Base-by-base conservation (phyloP, 1,140 invertebrate species). In the Bursaphelenchus mucronatus region DNA sequence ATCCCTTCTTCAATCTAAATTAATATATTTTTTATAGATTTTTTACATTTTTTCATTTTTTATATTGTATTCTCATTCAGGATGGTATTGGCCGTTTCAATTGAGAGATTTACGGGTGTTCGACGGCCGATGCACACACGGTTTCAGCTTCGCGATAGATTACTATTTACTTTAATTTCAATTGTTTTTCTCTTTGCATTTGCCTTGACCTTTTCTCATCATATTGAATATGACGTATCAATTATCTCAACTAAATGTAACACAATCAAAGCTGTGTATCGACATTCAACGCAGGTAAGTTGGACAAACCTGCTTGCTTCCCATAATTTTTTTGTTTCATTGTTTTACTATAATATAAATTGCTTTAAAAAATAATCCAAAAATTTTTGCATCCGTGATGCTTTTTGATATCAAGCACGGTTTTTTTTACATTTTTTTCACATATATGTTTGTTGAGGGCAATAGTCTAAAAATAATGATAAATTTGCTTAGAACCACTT, bases 101-200 rank as follows among this genome's bases (percentile, higher is more conserved):
- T 75, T 8, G 74, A 75, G 53, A 52, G 74, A 17, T 78, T 75
- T 49, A 78, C 39, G 51, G 74, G 74, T 9, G 70, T 75, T 46
- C 76, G 74, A 13, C 50, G 64, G n/a, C 74, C 74, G 13, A 75
- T 75, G 74, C 73, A 75, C 46, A 69, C 74, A n/a, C 58, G 72
- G 2, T 72, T 72, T 56, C 66, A 76, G 52, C 61, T 74, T 30
- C 67, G 69, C 15, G 64, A 76, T 40, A 19, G 57, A 51, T 53
- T 63, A 41, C 43, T 75, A 6, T 63, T 57, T 17, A 17, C 50
- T 13, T 47, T 75, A 30, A 75, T 75, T 54, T 44, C 65, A n/a
- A 44, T 39, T 41, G 58, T 75, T 46, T 75, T 75, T 61, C 43
- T 61, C 13, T 45, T 66, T 39, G 62, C 74, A 10, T 67, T 71